Evolutionary conservation across 2,888 invertebrate genomes (phyloP).

Genomic region (Trichopria drosophilae): DNA sequence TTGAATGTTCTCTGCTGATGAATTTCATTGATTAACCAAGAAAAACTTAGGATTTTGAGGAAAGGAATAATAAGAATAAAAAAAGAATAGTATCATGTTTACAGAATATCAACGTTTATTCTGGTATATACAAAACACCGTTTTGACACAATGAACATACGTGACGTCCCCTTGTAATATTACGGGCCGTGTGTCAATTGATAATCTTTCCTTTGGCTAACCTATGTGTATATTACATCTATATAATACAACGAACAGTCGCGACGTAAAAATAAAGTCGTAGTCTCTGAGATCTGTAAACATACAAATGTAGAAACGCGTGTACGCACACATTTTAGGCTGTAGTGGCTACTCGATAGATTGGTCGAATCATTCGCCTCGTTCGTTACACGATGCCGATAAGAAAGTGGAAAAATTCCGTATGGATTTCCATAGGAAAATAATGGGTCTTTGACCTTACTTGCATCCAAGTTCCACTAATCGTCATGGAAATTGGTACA

Average conservation of each 20-base stretch:
- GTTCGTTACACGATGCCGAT: background rate
- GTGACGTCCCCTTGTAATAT: no score
- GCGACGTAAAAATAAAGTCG: constrained; percentile 30
- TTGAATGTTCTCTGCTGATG: no score
- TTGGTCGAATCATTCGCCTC: constrained; percentile 15
- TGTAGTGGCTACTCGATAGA: constrained; percentile 15
- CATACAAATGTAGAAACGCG: constrained; percentile 49
- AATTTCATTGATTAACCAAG: no score
- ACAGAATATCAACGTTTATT: constrained; percentile 45
- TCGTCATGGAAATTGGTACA: no score
- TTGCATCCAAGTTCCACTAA: no score
- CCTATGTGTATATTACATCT: no score
- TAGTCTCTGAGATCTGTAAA: constrained; percentile 38
- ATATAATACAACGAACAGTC: constrained; percentile 25
- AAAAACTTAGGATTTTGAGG: no score
- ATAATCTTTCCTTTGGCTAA: no score
- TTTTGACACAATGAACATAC: no score
- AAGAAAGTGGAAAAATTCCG: background rate
- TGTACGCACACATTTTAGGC: constrained; percentile 34
- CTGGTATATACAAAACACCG: constrained; percentile 48
- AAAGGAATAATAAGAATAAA: background rate
- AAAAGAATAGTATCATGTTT: constrained; percentile 11
- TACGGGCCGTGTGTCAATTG: no score
- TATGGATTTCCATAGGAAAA: background rate
- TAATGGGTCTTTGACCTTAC: no score